Percentiles rank a stretch among this genome's conserved stretches.
Conservation (phyloP, 2,888 invertebrate genomes). For the Macrosiphum euphorbiae region DNA sequence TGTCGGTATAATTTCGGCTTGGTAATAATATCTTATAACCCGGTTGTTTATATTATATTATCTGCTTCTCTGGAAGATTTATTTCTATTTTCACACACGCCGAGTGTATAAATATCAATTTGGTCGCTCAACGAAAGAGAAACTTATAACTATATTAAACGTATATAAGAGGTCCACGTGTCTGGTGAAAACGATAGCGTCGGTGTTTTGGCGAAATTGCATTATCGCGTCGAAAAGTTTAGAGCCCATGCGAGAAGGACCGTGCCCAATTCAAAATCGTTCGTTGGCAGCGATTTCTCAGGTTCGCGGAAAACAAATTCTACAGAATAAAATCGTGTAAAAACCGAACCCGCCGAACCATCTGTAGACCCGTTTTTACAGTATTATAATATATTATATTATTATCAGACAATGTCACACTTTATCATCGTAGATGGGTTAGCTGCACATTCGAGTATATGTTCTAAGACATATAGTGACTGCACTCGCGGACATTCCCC, state of each 20-base stretch:
- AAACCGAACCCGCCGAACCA: background rate
- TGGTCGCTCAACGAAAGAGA: background rate
- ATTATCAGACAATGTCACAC: too few relatives aligned
- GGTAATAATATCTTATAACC: background rate
- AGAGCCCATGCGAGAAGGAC: background rate
- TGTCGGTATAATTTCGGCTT: background rate
- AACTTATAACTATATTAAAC: background rate
- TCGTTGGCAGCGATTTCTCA: background rate
- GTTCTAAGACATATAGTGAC: too few relatives aligned
- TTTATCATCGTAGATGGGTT: too few relatives aligned
- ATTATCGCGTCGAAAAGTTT: background rate
- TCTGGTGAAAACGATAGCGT: background rate
- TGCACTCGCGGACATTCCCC: too few relatives aligned
- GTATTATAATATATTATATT: too few relatives aligned
- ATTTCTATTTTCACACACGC: too few relatives aligned
- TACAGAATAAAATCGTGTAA: background rate
- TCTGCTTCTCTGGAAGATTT: too few relatives aligned
- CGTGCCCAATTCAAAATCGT: background rate
- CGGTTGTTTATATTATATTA: too few relatives aligned
- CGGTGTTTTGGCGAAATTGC: background rate
- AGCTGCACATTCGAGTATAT: too few relatives aligned
- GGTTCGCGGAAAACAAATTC: background rate
- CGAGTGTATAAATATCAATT: background rate
- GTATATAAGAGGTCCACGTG: background rate
- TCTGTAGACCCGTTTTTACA: background rate